phyloP scores from a whole-genome alignment of 2,797 vertebrate genomes.

The Pyrocephalus nanus region DNA sequence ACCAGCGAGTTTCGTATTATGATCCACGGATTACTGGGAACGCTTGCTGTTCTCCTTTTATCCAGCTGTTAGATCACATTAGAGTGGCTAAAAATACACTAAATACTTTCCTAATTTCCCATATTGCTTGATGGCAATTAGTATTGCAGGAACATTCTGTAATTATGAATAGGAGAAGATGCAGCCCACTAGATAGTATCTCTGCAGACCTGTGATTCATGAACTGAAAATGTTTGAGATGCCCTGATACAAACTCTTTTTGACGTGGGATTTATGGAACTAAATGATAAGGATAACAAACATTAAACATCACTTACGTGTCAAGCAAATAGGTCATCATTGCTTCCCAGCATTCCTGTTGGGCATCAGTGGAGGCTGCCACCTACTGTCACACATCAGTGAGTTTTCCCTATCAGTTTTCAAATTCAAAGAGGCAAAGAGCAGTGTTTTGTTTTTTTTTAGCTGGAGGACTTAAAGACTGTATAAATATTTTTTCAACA shows the following conservation, averaged over 20 bases:
- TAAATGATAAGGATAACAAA: not conserved
- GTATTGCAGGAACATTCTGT: not conserved
- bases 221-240: not conserved
- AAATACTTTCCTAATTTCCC: conserved; percentile 38
- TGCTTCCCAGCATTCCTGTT: not conserved
- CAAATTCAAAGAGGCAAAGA: not conserved
- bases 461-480: not conserved
- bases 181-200: not conserved
- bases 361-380: not conserved
- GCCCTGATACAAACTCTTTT: not conserved
- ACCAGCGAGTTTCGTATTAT: conserved; percentile 50
- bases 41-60: not conserved
- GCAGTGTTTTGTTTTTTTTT: not conserved
- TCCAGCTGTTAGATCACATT: conserved; percentile 37
- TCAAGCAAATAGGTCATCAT: not conserved
- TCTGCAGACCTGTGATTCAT: not conserved
- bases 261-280: not conserved
- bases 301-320: not conserved
- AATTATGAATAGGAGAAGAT: not conserved
- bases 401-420: not conserved
- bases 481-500: not conserved
- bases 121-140: conserved; percentile 17
- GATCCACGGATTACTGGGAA: not conserved
- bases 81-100: conserved; percentile 37
- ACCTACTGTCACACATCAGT: not conserved